Evolutionary conservation across 2,888 invertebrate species (phyloP).

Genomic region (Oligia strigilis): DNA sequence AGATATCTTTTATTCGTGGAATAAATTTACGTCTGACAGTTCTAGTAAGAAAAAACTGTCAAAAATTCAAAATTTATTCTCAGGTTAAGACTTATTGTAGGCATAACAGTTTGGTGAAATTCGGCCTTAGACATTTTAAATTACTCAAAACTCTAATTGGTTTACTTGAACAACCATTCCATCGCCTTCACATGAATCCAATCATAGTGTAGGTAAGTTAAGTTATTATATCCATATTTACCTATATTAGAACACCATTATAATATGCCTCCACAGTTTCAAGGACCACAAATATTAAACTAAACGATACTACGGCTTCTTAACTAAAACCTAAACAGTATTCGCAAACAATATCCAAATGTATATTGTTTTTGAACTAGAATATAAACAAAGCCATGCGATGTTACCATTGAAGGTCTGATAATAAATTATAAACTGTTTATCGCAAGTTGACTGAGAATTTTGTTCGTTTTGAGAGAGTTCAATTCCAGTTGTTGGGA

Average conservation of each 20-base stretch:
- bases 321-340: neutral
- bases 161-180: neutral
- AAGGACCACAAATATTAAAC: neutral
- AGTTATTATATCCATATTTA: neutral
- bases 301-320: constrained; percentile 1
- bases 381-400: constrained; percentile 34
- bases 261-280: constrained; percentile 12
- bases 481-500: neutral
- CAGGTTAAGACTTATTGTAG: no score
- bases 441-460: neutral
- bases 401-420: constrained; percentile 23
- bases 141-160: neutral
- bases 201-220: neutral
- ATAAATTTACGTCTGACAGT: no score
- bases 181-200: neutral
- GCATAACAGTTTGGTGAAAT: no score
- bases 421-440: neutral
- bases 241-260: neutral
- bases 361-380: constrained; percentile 43
- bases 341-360: constrained; percentile 12
- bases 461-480: neutral
- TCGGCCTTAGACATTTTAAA: neutral
- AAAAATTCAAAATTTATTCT: no score
- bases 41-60: no score
- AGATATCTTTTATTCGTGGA: no score